These are phyloP conservation scores for Galaxias olidus DNA, from an alignment of 2,797 vertebrate species.

Conservation along the genomic window DNA sequence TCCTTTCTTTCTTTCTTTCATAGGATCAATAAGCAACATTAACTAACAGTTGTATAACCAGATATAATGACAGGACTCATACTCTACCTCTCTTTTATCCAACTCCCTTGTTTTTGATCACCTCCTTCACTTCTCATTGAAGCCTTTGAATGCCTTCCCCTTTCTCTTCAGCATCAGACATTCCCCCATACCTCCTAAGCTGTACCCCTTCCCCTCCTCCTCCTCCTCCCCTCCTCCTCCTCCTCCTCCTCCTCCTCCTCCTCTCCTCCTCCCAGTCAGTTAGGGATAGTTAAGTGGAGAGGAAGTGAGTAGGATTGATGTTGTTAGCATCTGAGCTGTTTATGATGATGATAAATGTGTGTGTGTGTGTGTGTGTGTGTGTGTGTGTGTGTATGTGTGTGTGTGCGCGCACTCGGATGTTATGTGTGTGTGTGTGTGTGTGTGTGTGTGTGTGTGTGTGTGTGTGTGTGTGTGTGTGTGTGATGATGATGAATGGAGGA, in stretches of 20 bases:
- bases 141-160: no score
- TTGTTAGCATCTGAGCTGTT: slow-evolving; percentile 79
- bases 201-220: slow-evolving; percentile 2
- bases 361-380: slow-evolving; percentile 26
- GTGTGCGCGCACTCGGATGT: slow-evolving; percentile 29
- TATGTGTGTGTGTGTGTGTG: slow-evolving; percentile 16
- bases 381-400: slow-evolving; percentile 16
- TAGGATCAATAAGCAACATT: no score
- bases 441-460: slow-evolving; percentile 17
- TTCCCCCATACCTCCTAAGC: background rate
- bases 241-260: background rate
- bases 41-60: no score
- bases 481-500: slow-evolving; percentile 74
- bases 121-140: no score
- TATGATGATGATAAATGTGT: slow-evolving; percentile 74
- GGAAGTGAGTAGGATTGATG: slow-evolving; percentile 94
- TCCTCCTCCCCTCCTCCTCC: slow-evolving; percentile 11
- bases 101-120: no score
- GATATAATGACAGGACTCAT: no score
- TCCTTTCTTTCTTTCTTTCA: no score
- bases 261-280: slow-evolving; percentile 48
- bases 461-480: slow-evolving; percentile 33
- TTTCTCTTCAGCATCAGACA: background rate
- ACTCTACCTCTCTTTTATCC: no score
- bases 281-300: slow-evolving; percentile 70